phyloP scores from a whole-genome alignment of 1,140 invertebrate species.

The Drosophila quadrilineata region DNA sequence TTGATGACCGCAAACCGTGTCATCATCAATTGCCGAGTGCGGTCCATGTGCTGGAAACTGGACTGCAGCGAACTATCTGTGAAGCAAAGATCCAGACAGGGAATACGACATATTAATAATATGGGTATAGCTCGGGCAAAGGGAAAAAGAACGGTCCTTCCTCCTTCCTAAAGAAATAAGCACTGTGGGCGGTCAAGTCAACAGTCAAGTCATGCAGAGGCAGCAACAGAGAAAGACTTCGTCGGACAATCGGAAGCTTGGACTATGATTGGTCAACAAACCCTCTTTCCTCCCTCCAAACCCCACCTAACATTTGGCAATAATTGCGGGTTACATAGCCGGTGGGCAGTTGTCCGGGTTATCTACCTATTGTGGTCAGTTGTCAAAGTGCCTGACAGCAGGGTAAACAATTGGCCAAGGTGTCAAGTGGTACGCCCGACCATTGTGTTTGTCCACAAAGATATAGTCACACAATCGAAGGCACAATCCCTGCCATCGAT shows the following conservation, averaged over 20 bases:
- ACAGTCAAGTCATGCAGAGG: too few species aligned
- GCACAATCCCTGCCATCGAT: constrained; percentile 35
- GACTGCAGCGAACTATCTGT: constrained; percentile 41
- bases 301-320: constrained; percentile 52
- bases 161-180: too few species aligned
- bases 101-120: too few species aligned
- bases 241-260: constrained; percentile 8
- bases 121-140: too few species aligned
- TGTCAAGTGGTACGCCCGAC: constrained; percentile 33
- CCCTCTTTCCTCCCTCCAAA: too few species aligned
- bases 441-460: constrained; percentile 26
- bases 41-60: constrained; percentile 21
- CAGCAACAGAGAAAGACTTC: too few species aligned
- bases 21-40: constrained; percentile 44
- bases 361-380: constrained; percentile 18
- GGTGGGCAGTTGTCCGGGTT: background rate
- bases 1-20: constrained; percentile 31
- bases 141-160: too few species aligned
- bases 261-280: constrained; percentile 37
- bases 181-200: too few species aligned
- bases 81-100: too few species aligned
- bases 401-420: constrained; percentile 50
- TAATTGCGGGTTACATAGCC: constrained; percentile 53
- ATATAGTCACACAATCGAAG: constrained; percentile 5
- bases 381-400: constrained; percentile 55